Conservation (phyloP, 2,113 vertebrate genomes). For the Globicephala melas region DNA sequence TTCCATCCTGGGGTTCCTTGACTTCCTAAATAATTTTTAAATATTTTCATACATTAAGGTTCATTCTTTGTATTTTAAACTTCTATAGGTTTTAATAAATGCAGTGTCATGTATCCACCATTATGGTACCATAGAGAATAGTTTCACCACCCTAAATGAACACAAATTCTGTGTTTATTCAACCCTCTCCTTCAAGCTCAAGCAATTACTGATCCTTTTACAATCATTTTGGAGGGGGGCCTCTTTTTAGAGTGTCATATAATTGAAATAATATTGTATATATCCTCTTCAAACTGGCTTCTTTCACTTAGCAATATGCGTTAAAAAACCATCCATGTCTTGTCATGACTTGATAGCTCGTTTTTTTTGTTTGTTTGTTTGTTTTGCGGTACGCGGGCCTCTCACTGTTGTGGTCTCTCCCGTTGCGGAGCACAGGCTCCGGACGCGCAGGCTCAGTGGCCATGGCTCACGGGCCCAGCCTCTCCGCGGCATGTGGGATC, state of each 20-base stretch:
- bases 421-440: too few species aligned
- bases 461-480: too few species aligned
- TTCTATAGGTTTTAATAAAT: background rate
- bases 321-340: background rate
- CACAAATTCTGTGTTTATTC: background rate
- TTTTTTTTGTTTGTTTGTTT: background rate
- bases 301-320: background rate
- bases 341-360: background rate
- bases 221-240: background rate
- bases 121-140: background rate
- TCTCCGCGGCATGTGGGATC: too few species aligned
- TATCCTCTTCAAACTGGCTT: background rate
- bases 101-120: background rate
- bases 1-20: background rate
- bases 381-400: too few species aligned
- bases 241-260: background rate
- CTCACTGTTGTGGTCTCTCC: too few species aligned
- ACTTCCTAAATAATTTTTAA: background rate
- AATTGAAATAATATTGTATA: background rate
- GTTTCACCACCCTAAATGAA: background rate
- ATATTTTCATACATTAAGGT: background rate
- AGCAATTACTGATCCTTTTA: background rate
- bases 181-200: background rate
- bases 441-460: too few species aligned
- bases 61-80: background rate